These are phyloP conservation scores for Dendrophyllia cribrosa DNA, from an alignment of 64 coral and sea anemone species.

Conservation along the genomic window DNA sequence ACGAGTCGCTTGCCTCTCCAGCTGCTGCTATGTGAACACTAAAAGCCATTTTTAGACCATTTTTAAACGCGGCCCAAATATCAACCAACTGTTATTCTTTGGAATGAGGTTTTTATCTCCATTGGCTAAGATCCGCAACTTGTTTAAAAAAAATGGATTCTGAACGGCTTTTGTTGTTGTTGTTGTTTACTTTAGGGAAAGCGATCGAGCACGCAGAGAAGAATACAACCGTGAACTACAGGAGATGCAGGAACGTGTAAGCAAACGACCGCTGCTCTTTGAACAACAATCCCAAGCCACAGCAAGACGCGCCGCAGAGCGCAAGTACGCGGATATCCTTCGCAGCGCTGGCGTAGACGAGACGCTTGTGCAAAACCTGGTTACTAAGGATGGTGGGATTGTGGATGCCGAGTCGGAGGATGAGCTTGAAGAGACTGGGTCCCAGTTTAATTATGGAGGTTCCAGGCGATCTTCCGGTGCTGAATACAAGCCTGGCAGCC, in stretches of 20 bases:
- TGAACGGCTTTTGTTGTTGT: background rate
- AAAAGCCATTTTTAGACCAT: too few relatives aligned
- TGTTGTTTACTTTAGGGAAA: conserved; percentile 59
- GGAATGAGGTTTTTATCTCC: too few relatives aligned
- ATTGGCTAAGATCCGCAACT: too few relatives aligned
- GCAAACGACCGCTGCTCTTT: conserved; percentile 88
- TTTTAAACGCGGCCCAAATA: too few relatives aligned
- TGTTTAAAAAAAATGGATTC: too few relatives aligned
- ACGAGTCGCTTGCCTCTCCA: too few relatives aligned
- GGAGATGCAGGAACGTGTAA: conserved; percentile 85
- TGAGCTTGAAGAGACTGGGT: conserved; percentile 65
- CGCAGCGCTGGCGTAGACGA: conserved; percentile 94
- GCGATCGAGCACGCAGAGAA: conserved; percentile 78
- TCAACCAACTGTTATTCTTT: too few relatives aligned
- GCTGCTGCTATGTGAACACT: too few relatives aligned
- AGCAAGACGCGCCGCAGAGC: conserved; percentile 89
- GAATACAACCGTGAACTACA: conserved; percentile 89
- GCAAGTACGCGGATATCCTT: conserved; percentile 93
- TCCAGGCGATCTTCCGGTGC: conserved; percentile 33
- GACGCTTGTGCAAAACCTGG: conserved; percentile 81
- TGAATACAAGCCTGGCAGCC: background rate
- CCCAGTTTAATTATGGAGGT: conserved; percentile 8
- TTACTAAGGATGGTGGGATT: conserved; percentile 92
- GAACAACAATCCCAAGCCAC: conserved; percentile 92
- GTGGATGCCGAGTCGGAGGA: conserved; percentile 89